Base-by-base conservation (phyloP, 2,797 vertebrate species). In the Eupleurogrammus muticus region DNA sequence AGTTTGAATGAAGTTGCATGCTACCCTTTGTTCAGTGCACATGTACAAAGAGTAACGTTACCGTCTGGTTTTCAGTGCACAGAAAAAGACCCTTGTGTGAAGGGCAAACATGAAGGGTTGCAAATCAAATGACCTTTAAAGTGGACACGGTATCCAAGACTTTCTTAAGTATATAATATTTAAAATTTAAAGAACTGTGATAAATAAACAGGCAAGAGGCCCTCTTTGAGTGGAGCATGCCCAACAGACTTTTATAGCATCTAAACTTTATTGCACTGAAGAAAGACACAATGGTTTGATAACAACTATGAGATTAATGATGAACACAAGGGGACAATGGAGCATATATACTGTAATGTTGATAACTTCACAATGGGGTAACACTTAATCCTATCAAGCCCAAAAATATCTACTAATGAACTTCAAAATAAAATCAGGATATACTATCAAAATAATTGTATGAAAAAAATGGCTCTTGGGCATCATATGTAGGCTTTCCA, bases 291-390 rank as follows among this genome's bases (percentile, higher is more conserved):
- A 34, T 38, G 1, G 62, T 47, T 23, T 1, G 1, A 28, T 66
- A 1, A 10, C 10, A 38, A 9, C 20, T 1, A 44, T 52, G 0
- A 54, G 28, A 19, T 23, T 0, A 11, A 35, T 36, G 0, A 6
- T 12, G n/a, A 36, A 21, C 5, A 49, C 1, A 32, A 16, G 28
- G 23, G 13, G 12, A 40, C 14, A 14, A 14, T 38, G 12, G 10
- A 38, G 12, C 4, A 11, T 38, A 38, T 13, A 38, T 36, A 64
- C 5, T 0, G 52, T 36, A 64, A 8, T 0, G 52, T 36, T 0
- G 3, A 12, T 3, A 24, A 13, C 14, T 9, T 7, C 5, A 50
- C n/a, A n/a, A n/a, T n/a, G n/a, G n/a, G n/a, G n/a, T n/a, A n/a
- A n/a, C n/a, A n/a, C n/a, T n/a, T n/a, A n/a, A n/a, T n/a, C 23